These are phyloP conservation scores for Gobionotothen gibberifrons DNA, from an alignment of 2,797 vertebrate species.

Conservation along the genomic window DNA sequence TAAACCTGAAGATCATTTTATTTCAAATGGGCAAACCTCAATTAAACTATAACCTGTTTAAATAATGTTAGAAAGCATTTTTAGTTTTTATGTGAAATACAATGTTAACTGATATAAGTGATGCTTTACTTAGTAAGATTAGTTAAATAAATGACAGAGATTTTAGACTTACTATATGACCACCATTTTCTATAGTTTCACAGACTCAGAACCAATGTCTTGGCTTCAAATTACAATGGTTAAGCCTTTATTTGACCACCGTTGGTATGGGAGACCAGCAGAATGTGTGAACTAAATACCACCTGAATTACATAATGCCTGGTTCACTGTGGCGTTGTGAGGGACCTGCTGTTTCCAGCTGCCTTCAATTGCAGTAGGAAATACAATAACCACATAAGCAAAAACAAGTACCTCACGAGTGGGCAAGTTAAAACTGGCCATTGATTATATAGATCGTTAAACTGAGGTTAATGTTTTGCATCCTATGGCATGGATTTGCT, in stretches of 20 bases:
- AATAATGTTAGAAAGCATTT: background rate
- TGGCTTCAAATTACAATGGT: background rate
- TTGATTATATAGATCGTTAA: background rate
- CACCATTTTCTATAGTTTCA: background rate
- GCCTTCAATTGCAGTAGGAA: conserved; percentile 26
- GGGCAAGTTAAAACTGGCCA: fast-evolving
- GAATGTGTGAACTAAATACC: background rate
- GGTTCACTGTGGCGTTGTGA: background rate
- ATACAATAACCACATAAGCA: background rate
- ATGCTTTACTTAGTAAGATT: background rate
- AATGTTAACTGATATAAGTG: background rate
- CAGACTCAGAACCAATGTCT: background rate
- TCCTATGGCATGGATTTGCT: background rate
- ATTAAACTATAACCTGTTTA: background rate
- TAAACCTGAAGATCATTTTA: background rate
- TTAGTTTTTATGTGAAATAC: background rate
- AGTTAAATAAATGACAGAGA: background rate
- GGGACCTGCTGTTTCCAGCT: background rate
- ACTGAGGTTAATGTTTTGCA: background rate
- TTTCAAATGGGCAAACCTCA: background rate
- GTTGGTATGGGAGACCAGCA: background rate
- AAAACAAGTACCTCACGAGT: background rate
- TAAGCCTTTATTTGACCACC: background rate
- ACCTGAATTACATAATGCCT: background rate
- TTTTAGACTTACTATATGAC: background rate